A percentile compares a stretch with the other conserved stretches of the same genome.
phyloP scores from a whole-genome alignment of 2,888 invertebrate genomes.

The Tenthredo mesomela region DNA sequence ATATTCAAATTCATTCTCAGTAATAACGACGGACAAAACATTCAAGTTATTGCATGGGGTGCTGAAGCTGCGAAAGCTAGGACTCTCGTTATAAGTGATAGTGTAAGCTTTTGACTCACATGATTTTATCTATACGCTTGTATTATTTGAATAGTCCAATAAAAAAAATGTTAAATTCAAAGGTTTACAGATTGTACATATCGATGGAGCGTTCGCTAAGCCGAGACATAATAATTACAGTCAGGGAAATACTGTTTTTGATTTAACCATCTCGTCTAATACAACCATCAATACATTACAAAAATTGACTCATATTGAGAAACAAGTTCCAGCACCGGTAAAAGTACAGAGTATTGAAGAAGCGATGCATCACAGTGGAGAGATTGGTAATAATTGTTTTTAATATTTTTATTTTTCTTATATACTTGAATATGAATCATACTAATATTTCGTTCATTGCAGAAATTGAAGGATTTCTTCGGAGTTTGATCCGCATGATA shows the following conservation, averaged over 20 bases:
- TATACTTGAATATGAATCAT: slow-evolving; percentile 3
- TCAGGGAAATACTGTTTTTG: slow-evolving; percentile 2
- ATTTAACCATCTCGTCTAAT: neutral
- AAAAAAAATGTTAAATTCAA: neutral
- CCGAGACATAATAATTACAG: slow-evolving; percentile 2
- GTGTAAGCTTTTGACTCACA: neutral
- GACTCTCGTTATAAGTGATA: neutral
- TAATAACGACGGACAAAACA: neutral
- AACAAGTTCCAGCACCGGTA: neutral
- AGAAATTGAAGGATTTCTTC: neutral
- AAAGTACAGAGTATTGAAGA: neutral
- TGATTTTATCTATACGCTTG: neutral
- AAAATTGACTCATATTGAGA: slow-evolving; percentile 4
- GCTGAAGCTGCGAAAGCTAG: neutral
- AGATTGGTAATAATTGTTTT: neutral
- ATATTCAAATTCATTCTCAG: neutral
- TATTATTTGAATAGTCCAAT: neutral
- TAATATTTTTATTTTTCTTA: neutral
- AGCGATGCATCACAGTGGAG: slow-evolving; percentile 8
- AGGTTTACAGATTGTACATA: neutral
- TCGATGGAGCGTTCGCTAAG: slow-evolving; percentile 1
- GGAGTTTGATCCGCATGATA: neutral
- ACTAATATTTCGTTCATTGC: neutral
- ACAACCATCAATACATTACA: neutral
- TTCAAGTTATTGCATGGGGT: neutral